Evolutionary conservation across 2,797 vertebrate genomes (phyloP).

Genomic region (Girardinus metallicus): DNA sequence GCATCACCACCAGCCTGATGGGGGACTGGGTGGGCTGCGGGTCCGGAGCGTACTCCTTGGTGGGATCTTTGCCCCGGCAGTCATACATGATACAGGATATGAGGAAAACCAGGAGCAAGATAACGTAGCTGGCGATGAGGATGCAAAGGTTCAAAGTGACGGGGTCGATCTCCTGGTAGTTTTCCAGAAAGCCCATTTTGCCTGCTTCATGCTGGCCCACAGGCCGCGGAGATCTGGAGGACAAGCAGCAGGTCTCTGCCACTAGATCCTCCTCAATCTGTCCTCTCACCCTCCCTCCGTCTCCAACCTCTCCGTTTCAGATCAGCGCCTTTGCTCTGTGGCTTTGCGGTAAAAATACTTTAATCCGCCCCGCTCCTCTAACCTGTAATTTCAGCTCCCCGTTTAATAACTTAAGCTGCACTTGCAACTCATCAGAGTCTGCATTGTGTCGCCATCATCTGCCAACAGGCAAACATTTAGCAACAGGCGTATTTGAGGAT

Average conservation of each 20-base stretch:
- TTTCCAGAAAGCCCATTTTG: constrained; percentile 82
- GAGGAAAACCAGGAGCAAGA: constrained; percentile 97
- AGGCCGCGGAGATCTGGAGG: constrained; percentile 40
- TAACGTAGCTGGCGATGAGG: constrained; percentile 94
- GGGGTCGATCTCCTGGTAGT: constrained; percentile 95
- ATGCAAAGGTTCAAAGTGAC: constrained; percentile 98
- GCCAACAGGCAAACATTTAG: constrained; percentile 39
- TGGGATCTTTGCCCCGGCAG: constrained; percentile 96
- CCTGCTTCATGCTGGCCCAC: constrained; percentile 59
- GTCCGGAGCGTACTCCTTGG: constrained; percentile 90
- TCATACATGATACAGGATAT: constrained; percentile 97
- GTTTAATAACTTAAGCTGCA: constrained; percentile 91
- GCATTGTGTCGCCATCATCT: constrained; percentile 51
- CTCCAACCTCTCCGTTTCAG: constrained; percentile 56
- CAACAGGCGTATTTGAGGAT: constrained; percentile 17
- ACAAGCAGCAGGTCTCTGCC: neutral
- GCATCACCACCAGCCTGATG: constrained; percentile 91
- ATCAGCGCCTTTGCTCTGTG: constrained; percentile 67
- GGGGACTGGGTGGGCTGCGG: constrained; percentile 85
- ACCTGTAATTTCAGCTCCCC: constrained; percentile 73
- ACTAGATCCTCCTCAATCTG: constrained; percentile 38
- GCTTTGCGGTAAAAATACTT: constrained; percentile 90
- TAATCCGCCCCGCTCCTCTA: constrained; percentile 88
- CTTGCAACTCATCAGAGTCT: constrained; percentile 78
- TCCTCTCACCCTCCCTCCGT: constrained; percentile 18